phyloP scores from a whole-genome alignment of 2,113 vertebrate species.

The Glareola pratincola region DNA sequence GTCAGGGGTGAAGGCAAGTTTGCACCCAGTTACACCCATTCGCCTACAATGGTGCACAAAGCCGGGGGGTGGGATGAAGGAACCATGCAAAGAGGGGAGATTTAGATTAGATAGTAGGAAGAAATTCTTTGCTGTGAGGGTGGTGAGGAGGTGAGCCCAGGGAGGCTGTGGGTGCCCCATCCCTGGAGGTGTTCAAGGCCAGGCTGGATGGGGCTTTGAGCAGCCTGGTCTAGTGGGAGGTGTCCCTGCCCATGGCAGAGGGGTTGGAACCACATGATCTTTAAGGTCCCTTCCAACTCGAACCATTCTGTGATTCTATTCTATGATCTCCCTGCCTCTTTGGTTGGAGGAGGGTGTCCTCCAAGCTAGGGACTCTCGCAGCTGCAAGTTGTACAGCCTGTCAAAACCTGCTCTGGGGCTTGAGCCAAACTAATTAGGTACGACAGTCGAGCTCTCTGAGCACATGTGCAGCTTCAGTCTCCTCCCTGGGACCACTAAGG shows the following conservation, averaged over 20 bases:
- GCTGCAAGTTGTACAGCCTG: background rate
- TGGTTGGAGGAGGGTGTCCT: background rate
- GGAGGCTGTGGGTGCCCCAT: too few species aligned
- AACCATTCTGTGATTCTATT: too few species aligned
- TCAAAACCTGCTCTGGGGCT: background rate
- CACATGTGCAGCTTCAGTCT: background rate
- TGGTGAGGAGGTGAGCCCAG: too few species aligned
- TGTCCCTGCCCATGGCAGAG: too few species aligned
- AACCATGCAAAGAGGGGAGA: background rate
- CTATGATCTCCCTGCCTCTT: background rate
- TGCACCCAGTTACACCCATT: background rate
- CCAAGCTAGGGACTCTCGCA: background rate
- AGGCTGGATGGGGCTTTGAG: too few species aligned
- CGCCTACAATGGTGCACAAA: background rate
- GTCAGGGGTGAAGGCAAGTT: rapidly evolving
- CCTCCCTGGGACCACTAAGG: background rate
- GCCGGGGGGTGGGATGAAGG: background rate
- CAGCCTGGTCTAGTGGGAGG: too few species aligned
- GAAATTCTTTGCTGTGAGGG: too few species aligned
- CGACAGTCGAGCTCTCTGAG: background rate
- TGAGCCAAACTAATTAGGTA: background rate
- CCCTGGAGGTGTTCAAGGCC: too few species aligned
- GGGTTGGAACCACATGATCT: too few species aligned
- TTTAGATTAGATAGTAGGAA: too few species aligned
- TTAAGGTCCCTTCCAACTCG: too few species aligned